These are phyloP conservation scores for Philotrypesis tridentata DNA, from an alignment of 1,140 invertebrate species.

Conservation along the genomic window DNA sequence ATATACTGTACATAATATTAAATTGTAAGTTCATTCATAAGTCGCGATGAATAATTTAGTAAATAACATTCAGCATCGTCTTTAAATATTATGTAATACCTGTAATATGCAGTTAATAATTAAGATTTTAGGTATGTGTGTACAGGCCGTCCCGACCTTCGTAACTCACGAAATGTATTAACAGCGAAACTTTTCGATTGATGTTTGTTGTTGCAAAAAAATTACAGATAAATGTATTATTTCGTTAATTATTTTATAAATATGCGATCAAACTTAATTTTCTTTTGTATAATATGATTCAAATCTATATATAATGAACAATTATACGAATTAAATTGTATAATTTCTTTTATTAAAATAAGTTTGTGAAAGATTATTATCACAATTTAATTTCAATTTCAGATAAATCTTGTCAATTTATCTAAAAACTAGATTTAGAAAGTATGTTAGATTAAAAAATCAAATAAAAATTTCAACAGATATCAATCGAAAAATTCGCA, in stretches of 20 bases:
- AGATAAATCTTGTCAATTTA: not conserved
- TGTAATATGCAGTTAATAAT: slow-evolving; percentile 37
- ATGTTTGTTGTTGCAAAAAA: slow-evolving; percentile 26
- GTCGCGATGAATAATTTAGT: slow-evolving; percentile 57
- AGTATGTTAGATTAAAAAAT: not conserved
- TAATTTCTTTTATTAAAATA: slow-evolving; percentile 34
- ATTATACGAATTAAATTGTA: too few relatives aligned
- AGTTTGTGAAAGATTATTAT: slow-evolving; percentile 36
- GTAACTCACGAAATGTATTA: slow-evolving; percentile 51
- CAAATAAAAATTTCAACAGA: not conserved
- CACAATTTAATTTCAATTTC: not conserved
- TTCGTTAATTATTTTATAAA: too few relatives aligned
- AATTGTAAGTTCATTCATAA: slow-evolving; percentile 43
- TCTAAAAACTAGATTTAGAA: not conserved
- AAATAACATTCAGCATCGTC: slow-evolving; percentile 66
- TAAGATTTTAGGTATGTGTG: slow-evolving; percentile 52
- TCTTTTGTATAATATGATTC: not conserved
- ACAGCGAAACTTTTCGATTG: slow-evolving; percentile 21
- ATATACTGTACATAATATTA: slow-evolving; percentile 69
- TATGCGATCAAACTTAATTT: not conserved
- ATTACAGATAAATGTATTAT: too few relatives aligned
- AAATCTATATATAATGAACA: too few relatives aligned
- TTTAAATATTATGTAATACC: slow-evolving; percentile 64
- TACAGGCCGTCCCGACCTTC: slow-evolving; percentile 59
- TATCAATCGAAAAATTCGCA: slow-evolving; percentile 17